Evolutionary conservation across 2,888 invertebrate genomes (phyloP).

Genomic region (Stramonita haemastoma): DNA sequence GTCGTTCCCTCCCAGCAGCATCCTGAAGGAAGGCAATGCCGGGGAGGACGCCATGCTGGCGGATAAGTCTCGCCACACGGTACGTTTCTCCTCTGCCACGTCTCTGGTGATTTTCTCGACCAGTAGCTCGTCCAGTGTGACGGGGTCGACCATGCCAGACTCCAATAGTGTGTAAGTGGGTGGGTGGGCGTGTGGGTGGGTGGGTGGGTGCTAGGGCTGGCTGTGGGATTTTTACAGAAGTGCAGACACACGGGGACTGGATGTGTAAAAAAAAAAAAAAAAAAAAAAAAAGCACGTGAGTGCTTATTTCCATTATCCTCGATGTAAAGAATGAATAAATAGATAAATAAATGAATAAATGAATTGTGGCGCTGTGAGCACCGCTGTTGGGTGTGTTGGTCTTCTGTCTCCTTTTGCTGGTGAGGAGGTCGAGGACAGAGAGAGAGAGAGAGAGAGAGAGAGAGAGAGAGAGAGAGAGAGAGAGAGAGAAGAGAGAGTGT

Average conservation of each 20-base stretch:
- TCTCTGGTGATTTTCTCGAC: slow-evolving; percentile 6
- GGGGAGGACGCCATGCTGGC: no score
- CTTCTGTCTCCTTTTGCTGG: background rate
- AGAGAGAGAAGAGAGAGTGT: background rate
- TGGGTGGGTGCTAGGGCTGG: background rate
- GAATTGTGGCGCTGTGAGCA: background rate
- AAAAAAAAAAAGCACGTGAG: no score
- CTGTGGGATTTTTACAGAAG: background rate
- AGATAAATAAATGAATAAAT: background rate
- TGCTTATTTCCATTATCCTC: no score
- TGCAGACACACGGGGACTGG: background rate
- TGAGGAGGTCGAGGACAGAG: background rate
- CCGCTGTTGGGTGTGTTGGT: background rate
- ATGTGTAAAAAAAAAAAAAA: no score
- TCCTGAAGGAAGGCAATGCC: background rate
- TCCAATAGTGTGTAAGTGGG: no score
- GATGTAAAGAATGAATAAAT: no score
- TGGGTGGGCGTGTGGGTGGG: no score
- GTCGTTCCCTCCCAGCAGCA: background rate
- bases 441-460: background rate
- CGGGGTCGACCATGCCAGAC: background rate
- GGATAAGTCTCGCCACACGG: background rate
- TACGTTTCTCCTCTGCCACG: slow-evolving; percentile 21
- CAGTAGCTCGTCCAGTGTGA: background rate
- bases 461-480: background rate